Evolutionary conservation across 2,113 vertebrate species (phyloP).

Genomic region (Gymnorhina tibicen): DNA sequence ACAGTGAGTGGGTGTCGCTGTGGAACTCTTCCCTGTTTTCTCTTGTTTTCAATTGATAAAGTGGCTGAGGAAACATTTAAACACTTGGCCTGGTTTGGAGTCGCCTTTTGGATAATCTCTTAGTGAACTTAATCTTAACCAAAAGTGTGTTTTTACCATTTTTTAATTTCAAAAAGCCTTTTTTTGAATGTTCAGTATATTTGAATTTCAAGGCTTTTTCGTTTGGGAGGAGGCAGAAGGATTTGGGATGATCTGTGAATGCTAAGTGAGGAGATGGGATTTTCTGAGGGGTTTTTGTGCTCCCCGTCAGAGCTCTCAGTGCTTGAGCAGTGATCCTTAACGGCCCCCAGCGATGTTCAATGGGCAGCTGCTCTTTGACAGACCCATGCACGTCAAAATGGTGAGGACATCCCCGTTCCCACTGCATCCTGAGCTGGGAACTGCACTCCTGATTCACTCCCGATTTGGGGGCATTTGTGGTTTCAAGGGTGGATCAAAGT

Average conservation of each 20-base stretch:
- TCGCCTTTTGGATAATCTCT: fast-evolving
- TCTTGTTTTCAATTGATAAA: not conserved
- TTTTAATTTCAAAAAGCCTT: not conserved
- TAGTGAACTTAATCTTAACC: not conserved
- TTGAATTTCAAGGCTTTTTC: not conserved
- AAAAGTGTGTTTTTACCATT: fast-evolving
- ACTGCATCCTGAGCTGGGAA: not conserved
- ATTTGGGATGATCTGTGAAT: not conserved
- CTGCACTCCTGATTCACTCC: fast-evolving
- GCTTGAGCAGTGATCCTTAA: conserved; percentile 71
- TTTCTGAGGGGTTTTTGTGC: not conserved
- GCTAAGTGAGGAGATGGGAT: no score
- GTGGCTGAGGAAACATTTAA: not conserved
- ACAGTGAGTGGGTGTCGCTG: not conserved
- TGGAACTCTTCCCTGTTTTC: not conserved
- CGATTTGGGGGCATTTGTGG: fast-evolving
- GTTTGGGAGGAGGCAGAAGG: not conserved
- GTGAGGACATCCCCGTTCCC: conserved; percentile 67
- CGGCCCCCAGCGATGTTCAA: conserved; percentile 89
- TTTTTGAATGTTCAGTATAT: not conserved
- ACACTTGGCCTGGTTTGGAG: not conserved
- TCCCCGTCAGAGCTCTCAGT: not conserved
- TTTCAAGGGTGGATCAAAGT: not conserved
- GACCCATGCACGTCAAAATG: conserved; percentile 98
- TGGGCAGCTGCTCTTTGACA: conserved; percentile 92